These are phyloP conservation scores for Tethea ocularis DNA, from an alignment of 2,888 invertebrate species.

Conservation along the genomic window DNA sequence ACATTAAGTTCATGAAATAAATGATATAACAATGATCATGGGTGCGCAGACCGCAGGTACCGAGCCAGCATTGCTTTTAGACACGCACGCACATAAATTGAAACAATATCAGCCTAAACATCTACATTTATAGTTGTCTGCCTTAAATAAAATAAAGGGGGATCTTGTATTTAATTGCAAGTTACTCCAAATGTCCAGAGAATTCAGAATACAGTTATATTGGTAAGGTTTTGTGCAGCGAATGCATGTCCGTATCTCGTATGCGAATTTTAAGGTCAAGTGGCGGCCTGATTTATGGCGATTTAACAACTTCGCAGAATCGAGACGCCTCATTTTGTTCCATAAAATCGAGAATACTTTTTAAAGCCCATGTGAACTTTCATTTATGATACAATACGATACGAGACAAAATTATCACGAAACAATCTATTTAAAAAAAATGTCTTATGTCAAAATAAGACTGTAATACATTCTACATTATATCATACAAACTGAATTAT, in stretches of 20 bases:
- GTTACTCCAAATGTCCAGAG: background rate
- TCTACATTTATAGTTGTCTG: conserved; percentile 28
- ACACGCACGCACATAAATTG: conserved; percentile 34
- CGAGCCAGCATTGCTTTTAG: conserved; percentile 12
- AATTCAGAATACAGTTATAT: background rate
- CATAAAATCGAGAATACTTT: background rate
- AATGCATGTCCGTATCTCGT: background rate
- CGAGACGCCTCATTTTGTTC: background rate
- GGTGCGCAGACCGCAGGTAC: background rate
- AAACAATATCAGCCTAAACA: conserved; percentile 28
- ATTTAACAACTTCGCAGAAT: conserved; percentile 1
- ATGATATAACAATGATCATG: background rate
- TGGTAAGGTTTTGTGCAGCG: background rate
- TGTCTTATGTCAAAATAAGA: too few relatives aligned
- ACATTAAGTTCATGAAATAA: conserved; percentile 13
- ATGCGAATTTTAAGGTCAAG: background rate
- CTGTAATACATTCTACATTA: too few relatives aligned
- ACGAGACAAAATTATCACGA: too few relatives aligned
- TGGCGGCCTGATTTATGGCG: background rate
- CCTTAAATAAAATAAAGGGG: conserved; percentile 13
- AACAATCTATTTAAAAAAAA: too few relatives aligned
- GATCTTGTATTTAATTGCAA: background rate
- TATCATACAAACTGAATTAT: background rate
- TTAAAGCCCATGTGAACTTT: background rate
- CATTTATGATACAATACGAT: background rate